phyloP scores from a whole-genome alignment of 2,888 invertebrate genomes.

The Electrophaes corylata region DNA sequence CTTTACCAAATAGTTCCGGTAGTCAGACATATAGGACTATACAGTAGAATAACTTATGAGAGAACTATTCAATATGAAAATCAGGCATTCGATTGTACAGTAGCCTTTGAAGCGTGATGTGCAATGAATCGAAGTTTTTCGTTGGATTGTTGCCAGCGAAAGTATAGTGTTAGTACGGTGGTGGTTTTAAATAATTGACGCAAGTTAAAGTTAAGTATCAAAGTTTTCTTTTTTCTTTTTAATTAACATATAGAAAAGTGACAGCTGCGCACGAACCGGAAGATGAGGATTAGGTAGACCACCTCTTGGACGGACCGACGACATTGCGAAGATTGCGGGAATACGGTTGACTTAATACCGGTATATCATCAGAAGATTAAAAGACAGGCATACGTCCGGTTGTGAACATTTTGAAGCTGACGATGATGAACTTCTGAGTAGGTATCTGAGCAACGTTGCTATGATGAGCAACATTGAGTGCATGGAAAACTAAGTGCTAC shows the following conservation, averaged over 20 bases:
- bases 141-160: slow-evolving; percentile 42
- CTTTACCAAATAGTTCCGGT: slow-evolving; percentile 25
- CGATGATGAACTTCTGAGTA: too few species aligned
- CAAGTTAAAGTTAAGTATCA: background rate
- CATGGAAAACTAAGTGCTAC: too few species aligned
- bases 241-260: background rate
- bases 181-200: slow-evolving; percentile 11
- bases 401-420: too few species aligned
- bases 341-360: too few species aligned
- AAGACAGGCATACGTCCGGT: too few species aligned
- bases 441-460: too few species aligned
- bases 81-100: slow-evolving; percentile 43
- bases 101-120: slow-evolving; percentile 30
- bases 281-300: too few species aligned
- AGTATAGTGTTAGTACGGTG: slow-evolving; percentile 32
- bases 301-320: too few species aligned
- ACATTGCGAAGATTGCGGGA: too few species aligned
- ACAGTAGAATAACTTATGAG: slow-evolving; percentile 22
- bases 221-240: slow-evolving; percentile 3
- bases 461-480: too few species aligned
- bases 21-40: slow-evolving; percentile 17
- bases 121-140: slow-evolving; percentile 32
- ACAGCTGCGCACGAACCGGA: too few species aligned
- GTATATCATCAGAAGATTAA: too few species aligned
- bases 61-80: slow-evolving; percentile 33